Conservation (phyloP, 2,888 invertebrate species). For the Phengaris arion region DNA sequence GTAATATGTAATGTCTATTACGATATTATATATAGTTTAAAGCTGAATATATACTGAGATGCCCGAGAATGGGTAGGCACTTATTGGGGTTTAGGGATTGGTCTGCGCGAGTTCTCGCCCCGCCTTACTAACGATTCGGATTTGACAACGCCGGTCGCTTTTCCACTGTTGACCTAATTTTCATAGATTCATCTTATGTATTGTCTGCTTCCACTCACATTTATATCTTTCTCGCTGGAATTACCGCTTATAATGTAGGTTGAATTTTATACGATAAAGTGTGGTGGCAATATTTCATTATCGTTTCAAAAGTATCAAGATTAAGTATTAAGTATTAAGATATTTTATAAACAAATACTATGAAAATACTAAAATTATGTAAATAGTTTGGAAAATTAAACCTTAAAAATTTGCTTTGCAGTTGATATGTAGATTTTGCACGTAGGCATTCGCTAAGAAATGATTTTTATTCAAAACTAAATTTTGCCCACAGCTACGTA, state of each 20-base stretch:
- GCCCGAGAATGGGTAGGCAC: slow-evolving; percentile 45
- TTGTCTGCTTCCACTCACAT: background rate
- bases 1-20: background rate
- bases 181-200: slow-evolving; percentile 25
- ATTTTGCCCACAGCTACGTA: too few relatives aligned
- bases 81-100: slow-evolving; percentile 45
- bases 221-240: slow-evolving; percentile 8
- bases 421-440: too few relatives aligned
- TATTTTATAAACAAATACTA: too few relatives aligned
- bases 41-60: slow-evolving; percentile 34
- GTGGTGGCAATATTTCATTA: too few relatives aligned
- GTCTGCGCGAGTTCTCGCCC: slow-evolving; percentile 51
- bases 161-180: slow-evolving; percentile 25
- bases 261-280: too few relatives aligned
- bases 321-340: too few relatives aligned
- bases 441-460: too few relatives aligned
- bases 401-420: too few relatives aligned
- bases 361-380: too few relatives aligned
- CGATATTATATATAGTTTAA: background rate
- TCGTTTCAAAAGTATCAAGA: too few relatives aligned
- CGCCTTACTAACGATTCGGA: slow-evolving; percentile 66
- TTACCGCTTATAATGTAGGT: background rate
- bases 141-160: slow-evolving; percentile 48
- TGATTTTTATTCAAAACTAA: too few relatives aligned
- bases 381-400: too few relatives aligned